These are phyloP conservation scores for Sebastes nivosus DNA, from an alignment of 2,797 vertebrate species.

Conservation along the genomic window DNA sequence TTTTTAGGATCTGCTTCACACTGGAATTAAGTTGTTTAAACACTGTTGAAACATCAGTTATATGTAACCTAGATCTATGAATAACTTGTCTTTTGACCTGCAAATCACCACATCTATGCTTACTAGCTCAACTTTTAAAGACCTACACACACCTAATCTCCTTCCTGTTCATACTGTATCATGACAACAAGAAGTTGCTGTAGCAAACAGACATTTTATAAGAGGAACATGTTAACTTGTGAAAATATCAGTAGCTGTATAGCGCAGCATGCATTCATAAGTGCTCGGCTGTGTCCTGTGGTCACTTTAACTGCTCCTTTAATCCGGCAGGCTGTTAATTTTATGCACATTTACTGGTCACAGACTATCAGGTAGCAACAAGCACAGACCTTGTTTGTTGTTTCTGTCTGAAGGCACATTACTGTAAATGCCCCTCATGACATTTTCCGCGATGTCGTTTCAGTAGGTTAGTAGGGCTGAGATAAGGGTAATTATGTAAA, in stretches of 20 bases:
- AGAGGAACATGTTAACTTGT: neutral
- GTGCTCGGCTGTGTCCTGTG: neutral
- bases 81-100: neutral
- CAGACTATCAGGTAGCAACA: constrained; percentile 17
- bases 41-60: neutral
- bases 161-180: neutral
- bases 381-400: neutral
- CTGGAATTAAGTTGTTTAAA: neutral
- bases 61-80: neutral
- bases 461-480: constrained; percentile 39
- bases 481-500: constrained; percentile 46
- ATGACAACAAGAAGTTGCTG: neutral
- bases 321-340: constrained; percentile 17
- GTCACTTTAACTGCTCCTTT: constrained; percentile 9
- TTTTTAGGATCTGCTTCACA: neutral
- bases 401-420: constrained; percentile 2
- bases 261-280: neutral
- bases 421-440: constrained; percentile 14
- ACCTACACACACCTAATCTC: neutral
- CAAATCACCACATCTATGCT: neutral
- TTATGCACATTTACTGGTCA: constrained; percentile 9
- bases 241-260: neutral
- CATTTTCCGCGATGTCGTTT: constrained; percentile 23
- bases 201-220: neutral
- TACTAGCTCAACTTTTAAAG: neutral